phyloP scores from a whole-genome alignment of 2,797 vertebrate genomes.

The Thunnus albacares region DNA sequence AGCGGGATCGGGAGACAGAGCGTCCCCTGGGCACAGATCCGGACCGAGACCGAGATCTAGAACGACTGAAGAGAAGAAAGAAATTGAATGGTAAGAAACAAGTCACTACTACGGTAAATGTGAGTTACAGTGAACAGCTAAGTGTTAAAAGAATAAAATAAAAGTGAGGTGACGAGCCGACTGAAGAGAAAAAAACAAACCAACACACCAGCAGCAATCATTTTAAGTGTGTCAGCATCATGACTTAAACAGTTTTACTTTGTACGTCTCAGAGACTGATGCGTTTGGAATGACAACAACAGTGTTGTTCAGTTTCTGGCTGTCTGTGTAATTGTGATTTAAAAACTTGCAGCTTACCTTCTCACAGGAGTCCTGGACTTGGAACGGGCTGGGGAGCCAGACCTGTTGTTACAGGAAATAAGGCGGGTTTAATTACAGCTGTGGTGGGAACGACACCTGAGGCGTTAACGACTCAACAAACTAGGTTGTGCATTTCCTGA shows the following conservation, averaged over 20 bases:
- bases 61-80: slow-evolving; percentile 70
- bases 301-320: background rate
- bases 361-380: slow-evolving; percentile 87
- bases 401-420: slow-evolving; percentile 70
- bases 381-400: slow-evolving; percentile 84
- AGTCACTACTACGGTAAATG: too few species aligned
- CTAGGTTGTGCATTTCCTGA: background rate
- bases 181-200: background rate
- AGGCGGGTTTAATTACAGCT: slow-evolving; percentile 7
- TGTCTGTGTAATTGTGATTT: background rate
- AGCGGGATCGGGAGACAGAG: slow-evolving; percentile 83
- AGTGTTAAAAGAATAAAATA: too few species aligned
- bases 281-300: background rate
- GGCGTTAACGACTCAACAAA: background rate
- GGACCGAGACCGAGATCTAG: slow-evolving; percentile 83
- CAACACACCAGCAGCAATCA: background rate
- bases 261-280: too few species aligned
- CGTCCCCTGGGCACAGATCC: slow-evolving; percentile 80
- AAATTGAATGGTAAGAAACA: background rate
- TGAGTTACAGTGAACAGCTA: too few species aligned
- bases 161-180: too few species aligned
- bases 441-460: background rate
- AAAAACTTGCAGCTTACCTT: slow-evolving; percentile 67
- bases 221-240: background rate
- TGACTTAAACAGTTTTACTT: background rate